These are phyloP conservation scores for Diorhabda sublineata DNA, from an alignment of 1,140 invertebrate species.

Conservation along the genomic window DNA sequence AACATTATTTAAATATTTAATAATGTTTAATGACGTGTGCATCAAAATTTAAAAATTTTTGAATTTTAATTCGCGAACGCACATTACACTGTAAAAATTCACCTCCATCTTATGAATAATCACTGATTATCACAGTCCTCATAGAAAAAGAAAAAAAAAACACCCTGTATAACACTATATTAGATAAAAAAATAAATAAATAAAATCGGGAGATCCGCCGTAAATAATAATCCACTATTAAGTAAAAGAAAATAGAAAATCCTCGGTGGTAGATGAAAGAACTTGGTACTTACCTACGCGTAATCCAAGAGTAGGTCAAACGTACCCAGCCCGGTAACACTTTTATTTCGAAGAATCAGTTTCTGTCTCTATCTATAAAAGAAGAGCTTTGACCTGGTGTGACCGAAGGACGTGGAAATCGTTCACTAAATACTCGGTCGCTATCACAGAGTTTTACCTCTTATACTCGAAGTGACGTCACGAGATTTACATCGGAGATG, in stretches of 20 bases:
- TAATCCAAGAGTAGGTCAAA: conserved; percentile 18
- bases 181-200: too few relatives aligned
- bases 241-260: not conserved
- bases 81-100: too few relatives aligned
- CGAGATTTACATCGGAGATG: conserved; percentile 4
- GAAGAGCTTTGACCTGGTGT: conserved; percentile 13
- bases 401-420: conserved; percentile 18
- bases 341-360: conserved; percentile 5
- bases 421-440: conserved; percentile 10
- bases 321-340: conserved; percentile 9
- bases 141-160: too few relatives aligned
- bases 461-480: conserved; percentile 17
- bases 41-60: too few relatives aligned
- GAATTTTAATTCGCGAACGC: too few relatives aligned
- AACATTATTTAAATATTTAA: too few relatives aligned
- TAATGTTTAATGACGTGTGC: too few relatives aligned
- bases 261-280: conserved; percentile 4
- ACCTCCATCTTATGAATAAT: too few relatives aligned
- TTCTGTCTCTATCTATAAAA: not conserved
- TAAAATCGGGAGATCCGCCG: too few relatives aligned
- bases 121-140: too few relatives aligned
- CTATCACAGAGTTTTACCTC: conserved; percentile 8
- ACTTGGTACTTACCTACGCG: conserved; percentile 11
- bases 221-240: not conserved
- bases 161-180: too few relatives aligned